Evolutionary conservation across 92 coral and sea anemone species (phyloP).

Genomic region (Heliopora coerulea): DNA sequence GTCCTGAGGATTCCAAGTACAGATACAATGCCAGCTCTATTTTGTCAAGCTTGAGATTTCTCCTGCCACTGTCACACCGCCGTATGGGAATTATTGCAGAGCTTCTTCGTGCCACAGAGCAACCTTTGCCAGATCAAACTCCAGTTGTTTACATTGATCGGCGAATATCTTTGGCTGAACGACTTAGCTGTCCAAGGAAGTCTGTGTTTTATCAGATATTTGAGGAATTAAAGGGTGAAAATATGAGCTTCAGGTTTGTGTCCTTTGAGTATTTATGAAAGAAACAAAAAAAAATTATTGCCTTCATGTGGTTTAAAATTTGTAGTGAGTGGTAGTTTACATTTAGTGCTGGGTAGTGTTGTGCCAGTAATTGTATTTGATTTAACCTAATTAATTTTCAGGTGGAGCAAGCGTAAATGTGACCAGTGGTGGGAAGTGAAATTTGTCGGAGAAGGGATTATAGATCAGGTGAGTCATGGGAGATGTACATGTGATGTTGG

Average conservation of each 20-base stretch:
- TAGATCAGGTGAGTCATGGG: conserved; percentile 85
- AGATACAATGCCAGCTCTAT: conserved; percentile 26
- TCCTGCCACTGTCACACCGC: conserved; percentile 87
- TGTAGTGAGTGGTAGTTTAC: too few species aligned
- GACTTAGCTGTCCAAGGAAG: conserved; percentile 52
- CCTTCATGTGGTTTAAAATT: too few species aligned
- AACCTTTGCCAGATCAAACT: conserved; percentile 81
- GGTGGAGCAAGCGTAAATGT: conserved; percentile 98
- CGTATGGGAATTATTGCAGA: conserved; percentile 85
- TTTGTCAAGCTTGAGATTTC: conserved; percentile 59
- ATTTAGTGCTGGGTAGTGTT: too few species aligned
- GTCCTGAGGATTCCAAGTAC: conserved; percentile 3
- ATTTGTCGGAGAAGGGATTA: conserved; percentile 88
- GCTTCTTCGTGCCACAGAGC: conserved; percentile 78
- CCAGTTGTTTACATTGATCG: conserved; percentile 92
- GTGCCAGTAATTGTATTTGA: too few species aligned
- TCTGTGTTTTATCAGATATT: conserved; percentile 82
- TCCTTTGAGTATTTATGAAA: too few species aligned
- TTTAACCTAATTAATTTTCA: conserved; percentile 34
- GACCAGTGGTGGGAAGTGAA: conserved; percentile 99
- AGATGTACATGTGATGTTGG: too few species aligned
- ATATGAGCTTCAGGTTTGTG: conserved; percentile 82
- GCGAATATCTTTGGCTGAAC: conserved; percentile 66
- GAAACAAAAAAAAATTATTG: too few species aligned
- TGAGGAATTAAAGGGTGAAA: conserved; percentile 71